Evolutionary conservation across 2,113 vertebrate genomes (phyloP), one percentile per base, ranked within the genome.

Genomic region (Dryoscopus gambensis): DNA sequence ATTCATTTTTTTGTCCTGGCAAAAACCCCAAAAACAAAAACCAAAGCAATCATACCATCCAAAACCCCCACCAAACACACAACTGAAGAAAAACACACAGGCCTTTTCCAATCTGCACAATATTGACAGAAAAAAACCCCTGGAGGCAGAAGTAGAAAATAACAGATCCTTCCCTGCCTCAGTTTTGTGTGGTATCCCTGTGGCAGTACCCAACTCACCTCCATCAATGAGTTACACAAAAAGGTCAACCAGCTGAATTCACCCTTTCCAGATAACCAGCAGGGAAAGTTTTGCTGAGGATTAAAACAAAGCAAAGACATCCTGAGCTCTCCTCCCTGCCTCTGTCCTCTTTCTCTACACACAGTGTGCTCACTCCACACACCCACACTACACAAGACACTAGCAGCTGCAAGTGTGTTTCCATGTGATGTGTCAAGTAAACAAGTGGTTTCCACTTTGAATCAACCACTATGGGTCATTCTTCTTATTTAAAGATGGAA

Each of bases 121-220:
- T 7, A 63, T 0, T 55, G 5, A 27, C 3, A 79, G 13, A 40
- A 59, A 65, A 42, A 23, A 42, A 23, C 2, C 1, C 21, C 13
- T 18, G 6, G 7, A 5, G 16, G 2, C 53, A 83, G 40, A 76
- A 73, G 22, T 5, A 75, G 37, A 87, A 63, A 57, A 39, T 7
- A 49, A n/a, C 6, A 82, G n/a, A 33, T 46, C 28, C 15, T 60
- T 39, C n/a, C 22, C 15, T 20, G 20, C 7, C 52, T 46, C 63
- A 12, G 25, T 28, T 35, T 11, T 6, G 3, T 33, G 21, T 6
- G 4, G 53, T 33, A 70, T 13, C 28, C 77, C 23, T 13, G 23
- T 0, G 1, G 11, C 44, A 70, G 60, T 21, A 31, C 5, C 35
- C 35, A 73, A 20, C 11, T 11, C 57, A 30, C 10, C 27, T 39